A percentile compares a stretch with the other conserved stretches of the same genome.
These are phyloP conservation scores for Batillaria attramentaria DNA, from an alignment of 1,140 invertebrate species.

Conservation along the genomic window DNA sequence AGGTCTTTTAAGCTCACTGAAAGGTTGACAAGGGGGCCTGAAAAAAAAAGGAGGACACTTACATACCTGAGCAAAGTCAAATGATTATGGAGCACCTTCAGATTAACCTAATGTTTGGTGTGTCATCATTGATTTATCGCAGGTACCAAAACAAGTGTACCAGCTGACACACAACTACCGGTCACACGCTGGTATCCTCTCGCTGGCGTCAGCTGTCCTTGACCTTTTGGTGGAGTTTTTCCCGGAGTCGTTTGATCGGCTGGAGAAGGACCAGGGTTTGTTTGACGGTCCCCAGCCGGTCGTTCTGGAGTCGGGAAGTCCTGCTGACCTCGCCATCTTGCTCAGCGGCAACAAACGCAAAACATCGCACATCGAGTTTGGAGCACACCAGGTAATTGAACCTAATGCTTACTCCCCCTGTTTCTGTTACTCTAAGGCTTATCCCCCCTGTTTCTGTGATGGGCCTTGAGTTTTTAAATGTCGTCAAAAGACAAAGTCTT, in stretches of 20 bases:
- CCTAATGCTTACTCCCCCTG: no score
- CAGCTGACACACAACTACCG: conserved; percentile 67
- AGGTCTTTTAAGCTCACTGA: no score
- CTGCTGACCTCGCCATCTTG: conserved; percentile 37
- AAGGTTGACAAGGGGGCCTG: no score
- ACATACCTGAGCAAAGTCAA: no score
- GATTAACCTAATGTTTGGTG: no score
- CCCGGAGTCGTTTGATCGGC: conserved; percentile 66
- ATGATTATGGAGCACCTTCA: no score
- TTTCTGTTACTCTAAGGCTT: no score
- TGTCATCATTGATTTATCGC: not conserved
- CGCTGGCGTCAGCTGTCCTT: conserved; percentile 63
- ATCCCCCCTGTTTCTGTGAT: no score
- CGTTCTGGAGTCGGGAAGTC: conserved; percentile 63
- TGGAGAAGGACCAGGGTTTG: conserved; percentile 64
- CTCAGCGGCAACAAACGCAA: conserved; percentile 61
- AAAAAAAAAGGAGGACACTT: no score
- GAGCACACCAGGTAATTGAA: conserved; percentile 61
- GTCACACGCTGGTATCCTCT: conserved; percentile 66
- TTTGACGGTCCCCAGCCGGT: conserved; percentile 65
- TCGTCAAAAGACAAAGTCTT: no score
- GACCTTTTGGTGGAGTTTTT: conserved; percentile 66
- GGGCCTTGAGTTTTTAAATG: no score
- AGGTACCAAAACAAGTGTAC: conserved; percentile 54
- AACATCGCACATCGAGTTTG: conserved; percentile 67